These are phyloP conservation scores for Elysia chlorotica DNA, from an alignment of 1,140 invertebrate genomes.

Conservation along the genomic window DNA sequence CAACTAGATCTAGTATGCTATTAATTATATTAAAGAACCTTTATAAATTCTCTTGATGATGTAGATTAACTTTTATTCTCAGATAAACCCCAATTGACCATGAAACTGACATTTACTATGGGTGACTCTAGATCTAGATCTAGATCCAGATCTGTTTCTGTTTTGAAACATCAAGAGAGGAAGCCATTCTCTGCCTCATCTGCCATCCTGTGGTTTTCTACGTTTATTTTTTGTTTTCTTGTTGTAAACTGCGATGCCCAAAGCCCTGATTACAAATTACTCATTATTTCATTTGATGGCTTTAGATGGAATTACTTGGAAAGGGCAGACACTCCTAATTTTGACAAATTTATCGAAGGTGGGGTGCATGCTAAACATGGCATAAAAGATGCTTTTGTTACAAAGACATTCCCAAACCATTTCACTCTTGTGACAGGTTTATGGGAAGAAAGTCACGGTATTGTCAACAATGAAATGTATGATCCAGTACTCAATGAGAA, in stretches of 20 bases:
- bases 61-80: too few relatives aligned
- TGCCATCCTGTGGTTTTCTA: not conserved
- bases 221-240: not conserved
- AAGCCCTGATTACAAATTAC: constrained; percentile 37
- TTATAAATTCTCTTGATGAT: too few relatives aligned
- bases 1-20: too few relatives aligned
- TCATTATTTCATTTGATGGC: constrained; percentile 62
- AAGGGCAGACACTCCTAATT: constrained; percentile 39
- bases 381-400: constrained; percentile 69
- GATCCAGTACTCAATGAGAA: constrained; percentile 64
- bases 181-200: not conserved
- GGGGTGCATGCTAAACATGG: constrained; percentile 50
- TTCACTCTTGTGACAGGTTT: constrained; percentile 78
- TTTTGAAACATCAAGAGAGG: too few relatives aligned
- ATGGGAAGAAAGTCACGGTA: constrained; percentile 76
- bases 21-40: too few relatives aligned
- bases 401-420: constrained; percentile 83
- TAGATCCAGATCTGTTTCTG: too few relatives aligned
- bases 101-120: too few relatives aligned
- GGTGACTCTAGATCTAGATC: too few relatives aligned
- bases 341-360: constrained; percentile 51
- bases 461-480: constrained; percentile 73
- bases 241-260: too few relatives aligned
- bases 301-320: constrained; percentile 61
- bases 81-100: too few relatives aligned